Evolutionary conservation across 2,113 vertebrate species (phyloP).

Genomic region (Reinhardtius hippoglossoides): DNA sequence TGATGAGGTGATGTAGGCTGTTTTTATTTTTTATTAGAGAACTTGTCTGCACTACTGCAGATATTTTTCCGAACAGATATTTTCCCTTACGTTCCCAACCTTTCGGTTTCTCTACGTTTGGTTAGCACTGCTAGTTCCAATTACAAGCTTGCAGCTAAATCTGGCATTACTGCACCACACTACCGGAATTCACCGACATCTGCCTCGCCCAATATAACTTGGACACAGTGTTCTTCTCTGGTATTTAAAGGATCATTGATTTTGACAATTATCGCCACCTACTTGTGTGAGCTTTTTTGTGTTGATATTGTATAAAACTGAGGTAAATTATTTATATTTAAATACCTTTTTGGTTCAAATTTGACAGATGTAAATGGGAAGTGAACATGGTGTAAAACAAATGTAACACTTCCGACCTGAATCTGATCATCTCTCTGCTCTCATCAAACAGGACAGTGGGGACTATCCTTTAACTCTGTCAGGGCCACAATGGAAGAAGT

Average conservation of each 20-base stretch:
- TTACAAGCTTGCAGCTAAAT: too few species aligned
- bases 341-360: neutral
- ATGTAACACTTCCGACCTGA: neutral
- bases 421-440: neutral
- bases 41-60: neutral
- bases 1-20: constrained; percentile 88
- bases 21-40: neutral
- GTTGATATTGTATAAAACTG: too few species aligned
- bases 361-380: neutral
- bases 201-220: too few species aligned
- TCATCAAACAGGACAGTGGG: constrained; percentile 89
- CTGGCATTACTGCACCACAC: too few species aligned
- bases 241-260: too few species aligned
- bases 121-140: too few species aligned
- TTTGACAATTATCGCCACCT: too few species aligned
- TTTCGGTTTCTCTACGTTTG: too few species aligned
- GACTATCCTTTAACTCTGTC: constrained; percentile 96
- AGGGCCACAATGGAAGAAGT: constrained; percentile 98
- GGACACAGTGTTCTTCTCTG: too few species aligned
- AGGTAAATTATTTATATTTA: too few species aligned
- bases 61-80: neutral
- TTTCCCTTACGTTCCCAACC: neutral
- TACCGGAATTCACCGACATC: too few species aligned
- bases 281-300: too few species aligned
- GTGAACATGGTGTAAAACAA: neutral